Percentiles rank a stretch among this genome's conserved stretches.
These are phyloP conservation scores for Planiliza haematocheilus DNA, from an alignment of 2,113 vertebrate species.

Conservation along the genomic window DNA sequence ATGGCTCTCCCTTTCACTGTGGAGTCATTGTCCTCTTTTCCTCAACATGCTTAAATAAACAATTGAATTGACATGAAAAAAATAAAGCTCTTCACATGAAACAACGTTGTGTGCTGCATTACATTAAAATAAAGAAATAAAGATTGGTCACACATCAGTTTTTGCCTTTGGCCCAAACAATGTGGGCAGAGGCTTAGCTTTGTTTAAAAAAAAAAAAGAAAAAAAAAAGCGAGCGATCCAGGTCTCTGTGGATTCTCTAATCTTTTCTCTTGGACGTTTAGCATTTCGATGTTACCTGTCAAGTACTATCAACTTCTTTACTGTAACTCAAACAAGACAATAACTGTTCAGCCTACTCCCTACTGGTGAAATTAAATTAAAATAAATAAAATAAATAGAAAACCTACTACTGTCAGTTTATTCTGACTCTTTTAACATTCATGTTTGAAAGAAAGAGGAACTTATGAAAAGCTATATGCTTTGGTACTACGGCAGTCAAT, in stretches of 20 bases:
- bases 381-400: no score
- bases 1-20: neutral
- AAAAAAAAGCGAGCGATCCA: neutral
- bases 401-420: neutral
- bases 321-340: conserved; percentile 3
- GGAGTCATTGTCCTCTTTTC: neutral
- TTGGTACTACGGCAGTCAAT: neutral
- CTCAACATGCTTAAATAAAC: neutral
- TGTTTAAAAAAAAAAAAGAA: neutral
- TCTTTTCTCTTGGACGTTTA: neutral
- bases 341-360: neutral
- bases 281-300: neutral
- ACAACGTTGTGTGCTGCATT: conserved; percentile 2
- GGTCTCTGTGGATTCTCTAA: conserved; percentile 1
- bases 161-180: conserved; percentile 48
- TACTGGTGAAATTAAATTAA: neutral
- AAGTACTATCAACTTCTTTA: conserved; percentile 1
- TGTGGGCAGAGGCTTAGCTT: conserved; percentile 8
- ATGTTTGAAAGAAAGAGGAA: conserved; percentile 12
- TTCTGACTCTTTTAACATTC: neutral
- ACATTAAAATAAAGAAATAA: conserved; percentile 33
- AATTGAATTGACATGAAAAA: neutral
- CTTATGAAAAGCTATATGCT: neutral
- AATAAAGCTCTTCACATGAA: neutral
- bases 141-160: conserved; percentile 23